Evolutionary conservation across 2,113 vertebrate genomes (phyloP), one percentile per base, ranked within the genome.

Genomic region (Malaclemys terrapin): DNA sequence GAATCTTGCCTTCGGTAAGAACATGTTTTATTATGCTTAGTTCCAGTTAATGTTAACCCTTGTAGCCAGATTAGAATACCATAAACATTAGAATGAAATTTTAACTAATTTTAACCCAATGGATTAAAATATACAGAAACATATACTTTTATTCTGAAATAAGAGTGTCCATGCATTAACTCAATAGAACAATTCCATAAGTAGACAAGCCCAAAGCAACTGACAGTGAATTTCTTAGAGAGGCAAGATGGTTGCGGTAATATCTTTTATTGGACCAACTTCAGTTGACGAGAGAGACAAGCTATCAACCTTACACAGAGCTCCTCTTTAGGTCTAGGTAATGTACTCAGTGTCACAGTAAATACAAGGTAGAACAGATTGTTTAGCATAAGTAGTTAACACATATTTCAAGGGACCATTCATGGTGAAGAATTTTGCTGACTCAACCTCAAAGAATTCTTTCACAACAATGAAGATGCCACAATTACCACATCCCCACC

Each of bases 1-100:
- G 99, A 83, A 99, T 99, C 92, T 98, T 99, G 47, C 98, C 99
- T 2, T 99, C 99, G 82, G 99, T 99, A 98, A 99, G 99, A 93
- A 49, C 47, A 19, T 78, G 59, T 81, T 80, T 93, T 38, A 29
- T 29, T 31, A 31, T 62, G 50, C 47, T 69, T 69, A 38, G 35
- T 69, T 69, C 35, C 16, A 5, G 65, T 20, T 69, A 69, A 19
- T 69, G 35, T n/a, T 69, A 69, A 69, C 35, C 35, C 17, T 38
- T 69, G 35, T 17, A 38, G 13, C 62, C 7, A 65, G 62, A 20
- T 69, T 69, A 38, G 35, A 69, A 65, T 65, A 65, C 16, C 7
- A 65, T 35, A 65, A 35, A 65, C 31, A 35, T n/a, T n/a, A 65
- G 14, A 65, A 69, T 69, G 6, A 69, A 17, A 35, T 20, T 69